Percentiles rank a stretch among this genome's conserved stretches.
These are phyloP conservation scores for Thera obeliscata DNA, from an alignment of 2,888 invertebrate species.

Conservation along the genomic window DNA sequence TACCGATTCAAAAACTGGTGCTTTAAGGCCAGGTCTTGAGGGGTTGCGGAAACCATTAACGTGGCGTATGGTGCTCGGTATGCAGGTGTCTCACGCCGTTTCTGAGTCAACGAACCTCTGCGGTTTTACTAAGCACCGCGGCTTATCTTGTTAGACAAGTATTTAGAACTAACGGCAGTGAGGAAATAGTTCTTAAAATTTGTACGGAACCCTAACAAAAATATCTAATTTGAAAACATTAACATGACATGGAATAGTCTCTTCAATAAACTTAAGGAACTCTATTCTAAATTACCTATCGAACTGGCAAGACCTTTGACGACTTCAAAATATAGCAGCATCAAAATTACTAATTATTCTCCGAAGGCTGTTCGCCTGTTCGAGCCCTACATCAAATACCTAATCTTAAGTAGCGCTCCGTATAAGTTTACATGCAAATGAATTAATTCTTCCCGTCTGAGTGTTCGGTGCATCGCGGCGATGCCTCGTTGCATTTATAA, in stretches of 20 bases:
- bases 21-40: conserved; percentile 49
- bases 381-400: conserved; percentile 33
- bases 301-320: no score
- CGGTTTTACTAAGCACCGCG: conserved; percentile 24
- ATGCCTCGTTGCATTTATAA: conserved; percentile 84
- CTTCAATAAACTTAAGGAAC: no score
- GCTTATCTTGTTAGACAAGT: conserved; percentile 22
- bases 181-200: neutral
- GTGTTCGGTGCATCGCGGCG: conserved; percentile 73
- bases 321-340: neutral
- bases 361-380: conserved; percentile 1
- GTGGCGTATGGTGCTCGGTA: conserved; percentile 43
- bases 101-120: conserved; percentile 53
- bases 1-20: conserved; percentile 1
- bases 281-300: no score
- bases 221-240: no score
- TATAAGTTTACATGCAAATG: conserved; percentile 83
- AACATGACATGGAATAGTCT: neutral
- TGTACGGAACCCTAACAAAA: no score
- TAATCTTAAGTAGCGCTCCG: conserved; percentile 69
- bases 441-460: conserved; percentile 81
- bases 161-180: conserved; percentile 11
- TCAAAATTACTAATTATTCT: conserved; percentile 1
- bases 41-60: conserved; percentile 62
- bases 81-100: conserved; percentile 58